Evolutionary conservation across 2,888 invertebrate species (phyloP).

Genomic region (Lithophane ornitopus): DNA sequence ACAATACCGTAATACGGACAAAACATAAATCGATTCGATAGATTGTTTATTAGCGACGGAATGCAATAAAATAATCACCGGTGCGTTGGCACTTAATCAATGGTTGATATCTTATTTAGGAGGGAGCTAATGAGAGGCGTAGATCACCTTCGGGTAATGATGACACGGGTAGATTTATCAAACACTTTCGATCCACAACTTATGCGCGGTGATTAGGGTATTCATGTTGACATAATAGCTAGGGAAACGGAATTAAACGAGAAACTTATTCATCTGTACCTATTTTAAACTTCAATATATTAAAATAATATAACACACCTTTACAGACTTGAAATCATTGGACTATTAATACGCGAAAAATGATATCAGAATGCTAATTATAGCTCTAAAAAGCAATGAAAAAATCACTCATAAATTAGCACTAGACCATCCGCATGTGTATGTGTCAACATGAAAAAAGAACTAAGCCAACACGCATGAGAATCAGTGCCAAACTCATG

Average conservation of each 20-base stretch:
- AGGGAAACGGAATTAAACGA: conserved; percentile 84
- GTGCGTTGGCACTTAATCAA: conserved; percentile 84
- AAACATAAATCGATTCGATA: conserved; percentile 80
- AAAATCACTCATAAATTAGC: conserved; percentile 58
- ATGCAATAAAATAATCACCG: conserved; percentile 88
- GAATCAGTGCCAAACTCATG: conserved; percentile 75
- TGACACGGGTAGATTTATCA: conserved; percentile 87
- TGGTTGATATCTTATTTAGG: conserved; percentile 87
- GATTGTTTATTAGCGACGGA: conserved; percentile 82
- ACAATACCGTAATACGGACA: conserved; percentile 76
- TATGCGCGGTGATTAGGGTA: conserved; percentile 85
- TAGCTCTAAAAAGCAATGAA: conserved; percentile 31
- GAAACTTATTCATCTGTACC: conserved; percentile 77
- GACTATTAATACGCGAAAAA: conserved; percentile 25
- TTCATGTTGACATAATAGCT: conserved; percentile 88
- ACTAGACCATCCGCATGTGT: conserved; percentile 56
- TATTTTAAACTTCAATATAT: conserved; percentile 32
- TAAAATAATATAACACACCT: conserved; percentile 9
- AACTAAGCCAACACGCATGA: conserved; percentile 67
- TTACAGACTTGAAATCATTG: conserved; percentile 7
- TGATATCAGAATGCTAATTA: conserved; percentile 52
- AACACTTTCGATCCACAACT: conserved; percentile 88
- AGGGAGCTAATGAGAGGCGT: conserved; percentile 87
- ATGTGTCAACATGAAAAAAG: conserved; percentile 63
- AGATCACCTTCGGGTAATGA: conserved; percentile 88